These are phyloP conservation scores for Carlito syrichta DNA, from an alignment of 2,113 vertebrate genomes.

Conservation along the genomic window DNA sequence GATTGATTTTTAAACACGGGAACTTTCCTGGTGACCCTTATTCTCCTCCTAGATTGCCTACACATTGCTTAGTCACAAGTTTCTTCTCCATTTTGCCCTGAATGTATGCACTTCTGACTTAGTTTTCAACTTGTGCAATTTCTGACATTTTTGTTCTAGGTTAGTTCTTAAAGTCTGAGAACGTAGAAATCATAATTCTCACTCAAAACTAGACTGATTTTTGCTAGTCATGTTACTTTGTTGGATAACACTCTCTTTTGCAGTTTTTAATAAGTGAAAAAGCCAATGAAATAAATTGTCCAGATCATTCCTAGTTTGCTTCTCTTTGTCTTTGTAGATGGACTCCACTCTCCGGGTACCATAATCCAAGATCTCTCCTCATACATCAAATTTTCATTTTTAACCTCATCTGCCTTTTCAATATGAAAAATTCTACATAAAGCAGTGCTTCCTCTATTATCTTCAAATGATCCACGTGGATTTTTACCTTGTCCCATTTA, in stretches of 20 bases:
- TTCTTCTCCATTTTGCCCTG: background rate
- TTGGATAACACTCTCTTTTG: background rate
- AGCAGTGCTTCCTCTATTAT: background rate
- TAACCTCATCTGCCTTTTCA: fast-evolving
- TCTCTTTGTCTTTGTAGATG: background rate
- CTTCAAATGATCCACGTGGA: background rate
- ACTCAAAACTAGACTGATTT: background rate
- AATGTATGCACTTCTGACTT: background rate
- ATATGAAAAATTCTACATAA: background rate
- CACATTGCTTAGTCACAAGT: background rate
- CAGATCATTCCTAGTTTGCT: background rate
- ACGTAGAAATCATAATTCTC: background rate
- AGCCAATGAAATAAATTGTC: background rate
- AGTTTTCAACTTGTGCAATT: slow-evolving; percentile 1
- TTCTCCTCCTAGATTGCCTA: background rate
- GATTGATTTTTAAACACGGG: background rate
- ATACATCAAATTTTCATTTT: background rate
- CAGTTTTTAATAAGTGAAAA: background rate
- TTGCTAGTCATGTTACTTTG: background rate
- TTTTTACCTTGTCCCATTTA: background rate
- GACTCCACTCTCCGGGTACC: background rate
- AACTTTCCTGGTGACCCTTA: background rate
- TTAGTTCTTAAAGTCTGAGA: background rate
- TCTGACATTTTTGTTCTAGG: background rate
- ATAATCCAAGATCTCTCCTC: background rate